phyloP scores from a whole-genome alignment of 37 sponge, comb jelly and placozoan genomes.

The Crambe crambe region DNA sequence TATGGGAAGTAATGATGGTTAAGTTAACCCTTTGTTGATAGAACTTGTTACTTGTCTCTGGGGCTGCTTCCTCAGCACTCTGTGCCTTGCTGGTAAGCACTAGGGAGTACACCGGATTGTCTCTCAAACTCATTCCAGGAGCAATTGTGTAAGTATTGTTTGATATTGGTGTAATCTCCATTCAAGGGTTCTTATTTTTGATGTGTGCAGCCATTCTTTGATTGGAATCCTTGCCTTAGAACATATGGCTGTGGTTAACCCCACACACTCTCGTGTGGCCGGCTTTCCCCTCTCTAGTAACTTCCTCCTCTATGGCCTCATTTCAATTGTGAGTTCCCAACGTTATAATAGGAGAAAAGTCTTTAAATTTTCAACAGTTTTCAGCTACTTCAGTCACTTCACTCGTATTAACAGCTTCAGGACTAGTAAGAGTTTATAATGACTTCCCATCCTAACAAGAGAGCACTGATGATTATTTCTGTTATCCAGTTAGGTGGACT shows the following conservation, averaged over 20 bases:
- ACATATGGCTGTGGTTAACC: not conserved
- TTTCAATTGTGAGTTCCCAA: not conserved
- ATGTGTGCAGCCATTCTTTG: conserved; percentile 11
- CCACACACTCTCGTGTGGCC: conserved; percentile 1
- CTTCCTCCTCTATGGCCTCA: conserved; percentile 26
- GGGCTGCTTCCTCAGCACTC: not conserved
- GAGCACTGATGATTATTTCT: no score
- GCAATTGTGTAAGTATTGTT: not conserved
- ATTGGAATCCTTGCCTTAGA: conserved; percentile 7
- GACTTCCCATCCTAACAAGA: not conserved
- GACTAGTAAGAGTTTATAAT: conserved; percentile 21
- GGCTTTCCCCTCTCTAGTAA: conserved; percentile 20
- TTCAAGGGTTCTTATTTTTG: not conserved
- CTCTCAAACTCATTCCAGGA: not conserved
- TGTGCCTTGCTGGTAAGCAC: not conserved
- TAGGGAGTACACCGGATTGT: conserved; percentile 9
- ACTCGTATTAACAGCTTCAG: conserved; percentile 3
- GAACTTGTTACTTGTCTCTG: not conserved
- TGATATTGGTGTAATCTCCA: not conserved
- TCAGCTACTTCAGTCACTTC: conserved; percentile 8
- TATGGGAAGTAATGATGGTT: not conserved
- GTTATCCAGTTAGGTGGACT: conserved; percentile 36
- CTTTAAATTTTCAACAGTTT: conserved; percentile 12
- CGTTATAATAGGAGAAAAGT: not conserved
- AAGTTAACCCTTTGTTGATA: not conserved